Percentiles rank a stretch among this genome's conserved stretches.
Evolutionary conservation across 2,113 vertebrate species (phyloP).

Genomic region (Plecturocebus donacophilus): DNA sequence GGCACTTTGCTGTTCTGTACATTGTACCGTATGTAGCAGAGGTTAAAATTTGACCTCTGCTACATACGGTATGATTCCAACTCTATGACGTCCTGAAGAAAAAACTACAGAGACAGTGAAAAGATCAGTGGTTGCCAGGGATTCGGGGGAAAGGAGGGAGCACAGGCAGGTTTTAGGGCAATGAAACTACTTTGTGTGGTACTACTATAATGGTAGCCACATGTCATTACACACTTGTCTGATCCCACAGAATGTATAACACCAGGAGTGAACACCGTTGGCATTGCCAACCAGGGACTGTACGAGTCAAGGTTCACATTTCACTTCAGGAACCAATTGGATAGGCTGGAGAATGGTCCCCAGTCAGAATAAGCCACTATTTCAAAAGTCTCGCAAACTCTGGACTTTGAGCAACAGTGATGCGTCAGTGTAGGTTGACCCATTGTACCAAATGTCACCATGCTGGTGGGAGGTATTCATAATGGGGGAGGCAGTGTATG

Average conservation of each 20-base stretch:
- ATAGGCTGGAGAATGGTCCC: not conserved
- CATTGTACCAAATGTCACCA: not conserved
- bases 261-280: not conserved
- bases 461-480: too few species aligned
- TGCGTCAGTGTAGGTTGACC: accelerated
- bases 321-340: not conserved
- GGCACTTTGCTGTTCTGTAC: not conserved
- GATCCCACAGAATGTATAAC: not conserved
- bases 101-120: not conserved
- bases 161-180: not conserved
- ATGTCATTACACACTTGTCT: not conserved
- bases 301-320: accelerated
- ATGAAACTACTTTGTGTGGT: not conserved
- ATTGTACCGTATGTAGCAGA: too few species aligned
- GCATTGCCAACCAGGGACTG: not conserved
- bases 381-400: too few species aligned
- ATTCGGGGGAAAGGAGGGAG: too few species aligned
- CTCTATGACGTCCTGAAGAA: not conserved
- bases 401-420: not conserved
- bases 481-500: not conserved
- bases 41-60: not conserved
- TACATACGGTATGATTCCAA: not conserved
- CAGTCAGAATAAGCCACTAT: not conserved
- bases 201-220: not conserved
- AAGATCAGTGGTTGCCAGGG: not conserved